Base-by-base conservation (phyloP, 2,888 invertebrate species). In the Aproaerema taeniolella region DNA sequence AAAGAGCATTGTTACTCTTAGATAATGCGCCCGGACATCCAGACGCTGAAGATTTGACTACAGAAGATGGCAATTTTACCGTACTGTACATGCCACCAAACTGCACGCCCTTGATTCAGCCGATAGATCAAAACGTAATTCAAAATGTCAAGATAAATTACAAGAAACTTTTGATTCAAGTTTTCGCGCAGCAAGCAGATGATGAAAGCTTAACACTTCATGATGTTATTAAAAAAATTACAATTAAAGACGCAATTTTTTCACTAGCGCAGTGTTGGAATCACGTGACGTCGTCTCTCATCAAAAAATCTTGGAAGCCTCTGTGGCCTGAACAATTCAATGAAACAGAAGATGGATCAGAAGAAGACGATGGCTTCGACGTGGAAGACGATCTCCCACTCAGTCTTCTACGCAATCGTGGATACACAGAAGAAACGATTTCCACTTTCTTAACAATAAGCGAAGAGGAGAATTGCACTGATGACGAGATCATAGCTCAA, bases 401-500 rank as follows among this genome's bases (percentile, higher is more conserved):
- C 42, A 38, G 38, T 42, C 38, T 40, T 35, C 20, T 40, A 35
- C 40, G 36, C 20, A 43, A 39, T 34, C 36, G 39, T 35, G 36
- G 36, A 12, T 31, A 36, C 36, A 39, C 43, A 43, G 39, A 43
- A 43, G 43, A 39, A 39, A 39, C 32, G 20, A 31, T 41, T 41
- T 37, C 36, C 39, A 39, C 39, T 39, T 37, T 41, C 39, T 38
- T 41, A 31, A 14, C 38, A 8, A 38, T 37, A 16, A 42, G 35
- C 17, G 42, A 42, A 39, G 42, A 42, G 42, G 38, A 45, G 35
- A 39, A 45, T 41, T 38, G 38, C 35, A 41, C 35, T 36, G 43
- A 43, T 43, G 43, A 43, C 28, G 43, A 43, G 43, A 43, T 43
- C 39, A 43, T 43, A 43, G 16, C 43, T 36, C 39, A 43, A 43